phyloP scores from a whole-genome alignment of 53 echinoderm and acorn worm genomes.

The Echinarachnius parma region DNA sequence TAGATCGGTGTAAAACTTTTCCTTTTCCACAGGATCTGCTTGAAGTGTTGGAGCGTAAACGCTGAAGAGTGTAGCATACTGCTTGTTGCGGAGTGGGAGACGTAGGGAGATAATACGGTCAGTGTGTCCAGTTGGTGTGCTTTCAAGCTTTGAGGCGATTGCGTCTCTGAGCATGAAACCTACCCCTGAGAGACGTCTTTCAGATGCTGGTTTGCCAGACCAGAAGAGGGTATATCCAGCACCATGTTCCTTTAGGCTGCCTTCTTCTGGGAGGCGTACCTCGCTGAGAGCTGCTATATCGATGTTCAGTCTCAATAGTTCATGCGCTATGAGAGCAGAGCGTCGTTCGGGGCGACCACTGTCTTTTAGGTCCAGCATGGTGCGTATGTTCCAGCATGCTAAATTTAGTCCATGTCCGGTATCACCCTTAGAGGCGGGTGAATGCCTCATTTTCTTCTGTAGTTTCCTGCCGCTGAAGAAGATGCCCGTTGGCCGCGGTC shows the following conservation, averaged over 20 bases:
- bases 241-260: conserved; percentile 46
- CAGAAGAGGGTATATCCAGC: conserved; percentile 65
- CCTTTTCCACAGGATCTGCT: conserved; percentile 51
- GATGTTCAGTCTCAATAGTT: conserved; percentile 40
- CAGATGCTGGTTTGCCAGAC: conserved; percentile 42
- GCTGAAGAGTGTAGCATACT: conserved; percentile 38
- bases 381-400: conserved; percentile 54
- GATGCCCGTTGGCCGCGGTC: no score
- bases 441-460: no score
- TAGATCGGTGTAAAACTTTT: conserved; percentile 44
- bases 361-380: conserved; percentile 28
- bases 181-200: conserved; percentile 52
- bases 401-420: no score
- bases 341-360: conserved; percentile 38
- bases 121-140: conserved; percentile 53
- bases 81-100: no score
- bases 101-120: conserved; percentile 54
- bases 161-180: conserved; percentile 58
- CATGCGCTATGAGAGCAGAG: conserved; percentile 44
- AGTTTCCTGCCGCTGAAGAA: no score
- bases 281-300: conserved; percentile 59
- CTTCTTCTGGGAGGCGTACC: conserved; percentile 47
- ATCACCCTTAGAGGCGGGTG: no score
- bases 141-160: conserved; percentile 42
- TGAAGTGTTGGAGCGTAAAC: conserved; percentile 64